phyloP scores from a whole-genome alignment of 1,140 invertebrate species.

The Asobara japonica region DNA sequence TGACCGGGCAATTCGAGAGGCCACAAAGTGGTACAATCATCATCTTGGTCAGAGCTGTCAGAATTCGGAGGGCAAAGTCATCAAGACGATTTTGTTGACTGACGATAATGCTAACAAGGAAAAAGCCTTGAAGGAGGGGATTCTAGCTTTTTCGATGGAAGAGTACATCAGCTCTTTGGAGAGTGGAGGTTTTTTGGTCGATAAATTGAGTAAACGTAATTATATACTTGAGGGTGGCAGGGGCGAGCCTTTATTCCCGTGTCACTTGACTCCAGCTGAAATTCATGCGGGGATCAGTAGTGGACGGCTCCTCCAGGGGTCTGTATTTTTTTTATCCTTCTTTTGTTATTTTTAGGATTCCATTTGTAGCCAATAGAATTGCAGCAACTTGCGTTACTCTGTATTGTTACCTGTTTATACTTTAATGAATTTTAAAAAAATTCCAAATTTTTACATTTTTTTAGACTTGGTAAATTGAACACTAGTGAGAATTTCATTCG shows the following conservation, averaged over 20 bases:
- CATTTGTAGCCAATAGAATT: too few relatives aligned
- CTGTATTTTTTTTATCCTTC: too few relatives aligned
- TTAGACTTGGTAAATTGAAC: too few relatives aligned
- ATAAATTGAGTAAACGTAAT: conserved; percentile 80
- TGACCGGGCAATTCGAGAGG: conserved; percentile 87
- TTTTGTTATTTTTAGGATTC: too few relatives aligned
- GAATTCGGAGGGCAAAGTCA: conserved; percentile 53
- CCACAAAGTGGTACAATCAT: conserved; percentile 83
- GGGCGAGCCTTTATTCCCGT: conserved; percentile 80
- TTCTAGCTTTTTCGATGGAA: conserved; percentile 72
- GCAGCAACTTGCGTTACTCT: too few relatives aligned
- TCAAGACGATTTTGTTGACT: conserved; percentile 83
- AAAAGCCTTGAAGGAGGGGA: conserved; percentile 75
- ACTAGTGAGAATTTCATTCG: too few relatives aligned
- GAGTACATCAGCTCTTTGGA: conserved; percentile 60
- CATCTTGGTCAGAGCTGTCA: conserved; percentile 69
- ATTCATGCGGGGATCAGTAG: conserved; percentile 83
- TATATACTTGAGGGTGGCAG: conserved; percentile 71
- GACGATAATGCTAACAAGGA: conserved; percentile 85
- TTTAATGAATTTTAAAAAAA: too few relatives aligned
- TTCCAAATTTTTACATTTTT: too few relatives aligned
- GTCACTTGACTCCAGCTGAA: conserved; percentile 82
- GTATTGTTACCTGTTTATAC: too few relatives aligned
- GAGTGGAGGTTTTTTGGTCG: conserved; percentile 72
- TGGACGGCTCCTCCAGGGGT: conserved; percentile 85